phyloP scores from a whole-genome alignment of 1,140 invertebrate species.

The Aleiodes sp. region DNA sequence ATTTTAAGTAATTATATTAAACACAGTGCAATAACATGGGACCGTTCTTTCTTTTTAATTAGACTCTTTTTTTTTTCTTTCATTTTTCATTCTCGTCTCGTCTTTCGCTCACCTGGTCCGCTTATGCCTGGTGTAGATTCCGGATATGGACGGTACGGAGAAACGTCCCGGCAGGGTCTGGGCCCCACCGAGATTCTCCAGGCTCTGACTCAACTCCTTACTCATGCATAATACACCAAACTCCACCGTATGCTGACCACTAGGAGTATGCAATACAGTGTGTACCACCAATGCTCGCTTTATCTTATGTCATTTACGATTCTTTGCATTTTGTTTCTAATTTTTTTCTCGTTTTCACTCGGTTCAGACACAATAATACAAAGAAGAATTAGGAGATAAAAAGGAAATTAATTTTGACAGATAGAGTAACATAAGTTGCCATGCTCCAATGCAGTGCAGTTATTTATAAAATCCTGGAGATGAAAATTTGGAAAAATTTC shows the following conservation, averaged over 20 bases:
- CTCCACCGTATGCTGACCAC: constrained; percentile 68
- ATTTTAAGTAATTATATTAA: neutral
- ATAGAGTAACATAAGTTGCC: neutral
- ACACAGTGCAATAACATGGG: neutral
- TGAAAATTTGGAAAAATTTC: too few species aligned
- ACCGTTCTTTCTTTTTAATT: neutral
- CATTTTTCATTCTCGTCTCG: constrained; percentile 25
- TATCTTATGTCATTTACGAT: constrained; percentile 42
- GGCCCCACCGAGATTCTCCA: constrained; percentile 69
- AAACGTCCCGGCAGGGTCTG: constrained; percentile 68
- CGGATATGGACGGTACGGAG: constrained; percentile 67
- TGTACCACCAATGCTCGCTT: constrained; percentile 63
- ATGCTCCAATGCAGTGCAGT: constrained; percentile 4
- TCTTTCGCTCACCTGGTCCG: constrained; percentile 67
- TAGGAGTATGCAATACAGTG: constrained; percentile 65
- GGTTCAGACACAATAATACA: neutral
- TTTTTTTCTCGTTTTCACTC: neutral
- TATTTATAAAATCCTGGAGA: neutral
- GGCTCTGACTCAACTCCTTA: constrained; percentile 69
- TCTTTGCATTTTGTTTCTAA: constrained; percentile 6
- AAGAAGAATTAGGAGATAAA: neutral
- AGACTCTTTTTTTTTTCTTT: constrained; percentile 36
- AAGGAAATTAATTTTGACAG: neutral
- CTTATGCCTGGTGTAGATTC: constrained; percentile 70
- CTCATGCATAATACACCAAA: constrained; percentile 68